phyloP scores from a whole-genome alignment of 2,797 vertebrate genomes.

The Sebastes vulpes region DNA sequence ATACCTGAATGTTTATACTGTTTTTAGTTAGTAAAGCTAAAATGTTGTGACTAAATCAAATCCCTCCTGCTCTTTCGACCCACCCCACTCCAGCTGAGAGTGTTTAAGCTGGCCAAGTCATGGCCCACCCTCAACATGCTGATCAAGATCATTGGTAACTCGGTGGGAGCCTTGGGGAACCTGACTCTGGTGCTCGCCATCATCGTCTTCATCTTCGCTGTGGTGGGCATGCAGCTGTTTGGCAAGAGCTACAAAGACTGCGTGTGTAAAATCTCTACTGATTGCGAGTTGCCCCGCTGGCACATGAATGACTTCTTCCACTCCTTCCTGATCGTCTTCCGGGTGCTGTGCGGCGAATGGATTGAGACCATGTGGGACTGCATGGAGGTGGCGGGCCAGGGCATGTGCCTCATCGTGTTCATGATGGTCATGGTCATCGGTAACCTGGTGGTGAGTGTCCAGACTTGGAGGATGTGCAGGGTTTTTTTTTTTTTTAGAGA shows the following conservation, averaged over 20 bases:
- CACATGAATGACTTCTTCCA: slow-evolving; percentile 99
- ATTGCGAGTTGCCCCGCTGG: slow-evolving; percentile 96
- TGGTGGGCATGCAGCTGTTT: slow-evolving; percentile 99
- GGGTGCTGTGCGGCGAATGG: slow-evolving; percentile 98
- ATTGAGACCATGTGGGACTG: slow-evolving; percentile 99
- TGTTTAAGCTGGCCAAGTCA: slow-evolving; percentile 98
- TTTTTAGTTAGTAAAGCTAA: slow-evolving; percentile 1
- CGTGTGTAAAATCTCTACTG: slow-evolving; percentile 94
- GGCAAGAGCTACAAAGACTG: slow-evolving; percentile 99
- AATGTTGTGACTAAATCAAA: slow-evolving; percentile 33
- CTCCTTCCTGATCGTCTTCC: slow-evolving; percentile 99
- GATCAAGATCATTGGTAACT: slow-evolving; percentile 99
- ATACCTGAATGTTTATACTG: background rate
- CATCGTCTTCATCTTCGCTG: slow-evolving; percentile 99
- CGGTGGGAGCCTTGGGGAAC: slow-evolving; percentile 97
- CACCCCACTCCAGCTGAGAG: slow-evolving; percentile 89
- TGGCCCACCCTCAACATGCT: slow-evolving; percentile 99
- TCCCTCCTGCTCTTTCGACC: slow-evolving; percentile 8
- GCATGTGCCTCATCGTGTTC: slow-evolving; percentile 98
- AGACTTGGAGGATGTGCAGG: background rate
- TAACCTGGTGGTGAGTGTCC: slow-evolving; percentile 95
- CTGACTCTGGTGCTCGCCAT: slow-evolving; percentile 98
- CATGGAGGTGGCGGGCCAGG: slow-evolving; percentile 98
- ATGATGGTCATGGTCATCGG: slow-evolving; percentile 99
- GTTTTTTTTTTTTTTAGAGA: background rate